Percentiles rank a stretch among this genome's conserved stretches.
Conservation (phyloP, 2,797 vertebrate genomes). For the Sebastes wilsoni region DNA sequence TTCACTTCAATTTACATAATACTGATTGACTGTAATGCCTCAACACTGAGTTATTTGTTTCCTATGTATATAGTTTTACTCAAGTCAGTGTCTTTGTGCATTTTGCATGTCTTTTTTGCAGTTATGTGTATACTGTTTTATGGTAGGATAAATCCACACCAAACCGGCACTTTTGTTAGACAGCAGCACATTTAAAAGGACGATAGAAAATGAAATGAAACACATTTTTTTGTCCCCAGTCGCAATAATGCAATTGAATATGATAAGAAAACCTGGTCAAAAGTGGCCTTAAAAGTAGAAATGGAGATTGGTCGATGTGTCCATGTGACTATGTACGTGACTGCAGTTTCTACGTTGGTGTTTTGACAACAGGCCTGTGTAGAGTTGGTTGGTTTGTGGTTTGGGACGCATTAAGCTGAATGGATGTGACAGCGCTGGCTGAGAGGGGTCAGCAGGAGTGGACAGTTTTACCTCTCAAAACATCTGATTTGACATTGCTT, state of each 20-base stretch:
- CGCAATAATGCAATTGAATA: neutral
- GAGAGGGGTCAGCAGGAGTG: conserved; percentile 27
- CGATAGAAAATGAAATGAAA: neutral
- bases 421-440: conserved; percentile 29
- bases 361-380: neutral
- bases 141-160: neutral
- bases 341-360: neutral
- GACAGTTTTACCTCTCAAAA: conserved; percentile 40
- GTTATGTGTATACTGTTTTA: neutral
- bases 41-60: neutral
- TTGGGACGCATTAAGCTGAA: conserved; percentile 6
- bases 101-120: neutral
- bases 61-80: neutral
- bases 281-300: neutral
- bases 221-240: neutral
- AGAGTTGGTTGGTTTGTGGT: conserved; percentile 1
- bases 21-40: neutral
- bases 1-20: neutral
- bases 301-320: no score
- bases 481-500: conserved; percentile 56
- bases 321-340: neutral
- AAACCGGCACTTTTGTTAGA: neutral
- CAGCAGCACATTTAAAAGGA: neutral
- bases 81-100: neutral
- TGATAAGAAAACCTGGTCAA: neutral